Conservation (phyloP, 2,888 invertebrate genomes). For the Dicyrtomina minuta region DNA sequence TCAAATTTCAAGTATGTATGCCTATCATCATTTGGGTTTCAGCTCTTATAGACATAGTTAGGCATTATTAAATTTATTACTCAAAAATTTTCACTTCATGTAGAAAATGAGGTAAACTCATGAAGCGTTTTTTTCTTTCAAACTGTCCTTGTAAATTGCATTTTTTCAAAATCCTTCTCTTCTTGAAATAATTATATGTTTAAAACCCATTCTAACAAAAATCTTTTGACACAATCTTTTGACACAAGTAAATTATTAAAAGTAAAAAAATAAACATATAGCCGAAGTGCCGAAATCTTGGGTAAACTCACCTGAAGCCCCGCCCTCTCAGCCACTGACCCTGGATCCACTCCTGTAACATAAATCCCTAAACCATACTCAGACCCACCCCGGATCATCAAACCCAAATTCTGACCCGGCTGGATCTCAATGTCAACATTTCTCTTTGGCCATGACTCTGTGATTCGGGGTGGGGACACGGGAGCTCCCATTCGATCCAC, state of each 20-base stretch:
- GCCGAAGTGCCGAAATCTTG: not conserved
- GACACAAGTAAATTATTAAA: not conserved
- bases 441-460: conserved; percentile 33
- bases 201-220: no score
- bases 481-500: conserved; percentile 89
- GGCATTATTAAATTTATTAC: no score
- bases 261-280: not conserved
- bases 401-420: conserved; percentile 84
- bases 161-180: no score
- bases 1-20: no score
- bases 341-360: conserved; percentile 91
- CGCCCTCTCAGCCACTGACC: conserved; percentile 86
- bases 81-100: no score
- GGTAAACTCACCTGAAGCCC: conserved; percentile 72
- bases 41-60: no score
- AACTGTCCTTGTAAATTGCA: no score
- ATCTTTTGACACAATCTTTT: no score
- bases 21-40: no score
- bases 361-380: conserved; percentile 95
- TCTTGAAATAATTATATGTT: no score
- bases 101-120: no score
- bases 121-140: no score
- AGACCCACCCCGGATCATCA: conserved; percentile 92
- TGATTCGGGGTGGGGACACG: conserved; percentile 65
- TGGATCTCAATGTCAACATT: conserved; percentile 80